phyloP scores from a whole-genome alignment of 2,113 vertebrate species.

The Cephalopholis sonnerati region DNA sequence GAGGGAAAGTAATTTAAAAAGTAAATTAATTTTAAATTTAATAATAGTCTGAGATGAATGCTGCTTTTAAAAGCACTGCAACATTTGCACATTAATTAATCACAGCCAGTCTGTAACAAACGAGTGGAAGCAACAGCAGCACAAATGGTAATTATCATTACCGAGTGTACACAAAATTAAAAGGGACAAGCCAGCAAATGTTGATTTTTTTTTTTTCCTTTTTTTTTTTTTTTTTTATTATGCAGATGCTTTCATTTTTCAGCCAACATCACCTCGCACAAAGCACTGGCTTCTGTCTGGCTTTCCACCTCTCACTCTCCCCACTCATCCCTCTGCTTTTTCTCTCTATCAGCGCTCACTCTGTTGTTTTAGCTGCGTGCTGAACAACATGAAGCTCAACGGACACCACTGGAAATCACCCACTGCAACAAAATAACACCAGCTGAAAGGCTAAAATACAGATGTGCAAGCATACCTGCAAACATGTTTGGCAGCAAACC shows the following conservation, averaged over 20 bases:
- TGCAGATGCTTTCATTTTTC: constrained; percentile 20
- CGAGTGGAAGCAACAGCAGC: constrained; percentile 11
- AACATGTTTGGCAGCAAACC: neutral
- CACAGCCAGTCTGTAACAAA: constrained; percentile 13
- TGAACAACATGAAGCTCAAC: neutral
- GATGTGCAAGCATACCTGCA: neutral
- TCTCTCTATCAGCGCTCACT: neutral
- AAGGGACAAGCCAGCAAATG: neutral
- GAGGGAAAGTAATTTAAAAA: constrained; percentile 3
- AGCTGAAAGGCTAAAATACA: neutral
- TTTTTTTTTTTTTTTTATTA: neutral
- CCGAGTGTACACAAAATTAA: constrained; percentile 18
- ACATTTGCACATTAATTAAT: constrained; percentile 46
- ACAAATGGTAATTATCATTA: constrained; percentile 35
- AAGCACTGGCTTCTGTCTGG: neutral
- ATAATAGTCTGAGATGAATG: neutral
- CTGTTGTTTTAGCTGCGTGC: constrained; percentile 2
- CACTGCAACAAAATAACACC: neutral
- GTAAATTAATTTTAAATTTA: neutral
- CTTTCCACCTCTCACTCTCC: neutral
- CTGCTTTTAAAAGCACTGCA: constrained; percentile 16
- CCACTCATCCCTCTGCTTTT: neutral
- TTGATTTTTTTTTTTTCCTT: neutral
- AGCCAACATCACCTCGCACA: neutral
- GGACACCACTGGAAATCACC: neutral